These are phyloP conservation scores for Aphrocallistes beatrix DNA, from an alignment of 37 sponge, comb jelly and placozoan species.

Conservation along the genomic window DNA sequence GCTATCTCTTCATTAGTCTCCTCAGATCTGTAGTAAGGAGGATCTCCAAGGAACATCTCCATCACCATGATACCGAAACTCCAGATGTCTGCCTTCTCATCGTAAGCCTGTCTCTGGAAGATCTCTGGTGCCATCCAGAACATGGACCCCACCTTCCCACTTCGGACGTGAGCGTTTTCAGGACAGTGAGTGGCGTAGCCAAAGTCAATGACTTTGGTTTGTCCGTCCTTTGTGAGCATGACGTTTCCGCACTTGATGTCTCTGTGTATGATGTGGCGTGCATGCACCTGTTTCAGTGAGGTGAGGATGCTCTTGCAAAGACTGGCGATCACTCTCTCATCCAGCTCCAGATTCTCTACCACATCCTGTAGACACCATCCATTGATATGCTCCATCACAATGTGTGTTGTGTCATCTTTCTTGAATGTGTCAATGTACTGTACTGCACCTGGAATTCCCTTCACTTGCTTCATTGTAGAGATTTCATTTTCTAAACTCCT, in stretches of 20 bases:
- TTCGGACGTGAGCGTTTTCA: not conserved
- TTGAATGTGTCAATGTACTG: not conserved
- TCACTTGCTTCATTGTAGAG: not conserved
- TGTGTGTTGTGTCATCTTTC: not conserved
- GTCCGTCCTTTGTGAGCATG: not conserved
- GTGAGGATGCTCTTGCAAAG: not conserved
- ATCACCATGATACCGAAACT: conserved; percentile 9
- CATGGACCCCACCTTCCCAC: conserved; percentile 5
- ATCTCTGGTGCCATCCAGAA: conserved; percentile 12
- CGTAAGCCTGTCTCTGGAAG: not conserved
- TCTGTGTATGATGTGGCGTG: conserved; percentile 1
- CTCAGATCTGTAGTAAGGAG: not conserved
- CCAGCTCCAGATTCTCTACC: conserved; percentile 18
- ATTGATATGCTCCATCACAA: conserved; percentile 13
- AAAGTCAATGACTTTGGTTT: not conserved
- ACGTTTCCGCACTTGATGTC: conserved; percentile 15
- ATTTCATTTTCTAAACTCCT: not conserved
- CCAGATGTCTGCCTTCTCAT: conserved; percentile 4
- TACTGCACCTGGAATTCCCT: not conserved
- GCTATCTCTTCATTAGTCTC: not conserved
- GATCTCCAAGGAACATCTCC: conserved; percentile 17
- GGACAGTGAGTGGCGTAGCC: conserved; percentile 7
- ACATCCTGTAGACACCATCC: conserved; percentile 7
- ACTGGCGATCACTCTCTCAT: not conserved
- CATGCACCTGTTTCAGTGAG: not conserved